Evolutionary conservation across 2,888 invertebrate genomes (phyloP).

Genomic region (Drosophila nigricruria): DNA sequence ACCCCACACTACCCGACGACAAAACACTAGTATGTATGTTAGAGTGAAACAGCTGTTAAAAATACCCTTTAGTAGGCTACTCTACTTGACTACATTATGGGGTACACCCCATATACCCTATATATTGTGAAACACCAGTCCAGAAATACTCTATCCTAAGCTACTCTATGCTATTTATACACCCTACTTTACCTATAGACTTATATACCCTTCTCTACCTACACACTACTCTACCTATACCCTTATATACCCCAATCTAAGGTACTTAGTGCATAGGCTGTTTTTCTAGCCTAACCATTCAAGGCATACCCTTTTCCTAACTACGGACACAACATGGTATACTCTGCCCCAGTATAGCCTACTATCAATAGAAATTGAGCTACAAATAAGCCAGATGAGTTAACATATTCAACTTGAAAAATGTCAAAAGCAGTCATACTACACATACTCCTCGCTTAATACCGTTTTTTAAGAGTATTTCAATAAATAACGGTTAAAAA

Average conservation of each 20-base stretch:
- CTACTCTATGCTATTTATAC: neutral
- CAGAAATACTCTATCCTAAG: neutral
- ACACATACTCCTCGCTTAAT: neutral
- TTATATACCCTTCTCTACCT: neutral
- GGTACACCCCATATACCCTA: neutral
- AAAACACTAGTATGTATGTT: too few relatives aligned
- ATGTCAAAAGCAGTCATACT: neutral
- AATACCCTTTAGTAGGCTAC: too few relatives aligned
- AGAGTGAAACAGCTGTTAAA: too few relatives aligned
- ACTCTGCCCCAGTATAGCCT: neutral
- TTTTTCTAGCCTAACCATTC: neutral
- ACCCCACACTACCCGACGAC: too few relatives aligned
- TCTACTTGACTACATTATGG: too few relatives aligned
- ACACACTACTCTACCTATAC: neutral
- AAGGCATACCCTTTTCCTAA: neutral
- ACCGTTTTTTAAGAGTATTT: neutral
- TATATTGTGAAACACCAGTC: neutral
- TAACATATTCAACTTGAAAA: neutral
- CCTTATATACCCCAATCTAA: neutral
- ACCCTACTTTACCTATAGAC: neutral
- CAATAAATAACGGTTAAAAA: conserved; percentile 6
- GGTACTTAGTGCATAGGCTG: neutral
- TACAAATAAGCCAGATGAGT: neutral
- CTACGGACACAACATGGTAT: neutral
- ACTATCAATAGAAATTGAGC: neutral